Percentiles rank a stretch among this genome's conserved stretches.
Conservation (phyloP, 2,888 invertebrate genomes). For the Chloroclysta siterata region DNA sequence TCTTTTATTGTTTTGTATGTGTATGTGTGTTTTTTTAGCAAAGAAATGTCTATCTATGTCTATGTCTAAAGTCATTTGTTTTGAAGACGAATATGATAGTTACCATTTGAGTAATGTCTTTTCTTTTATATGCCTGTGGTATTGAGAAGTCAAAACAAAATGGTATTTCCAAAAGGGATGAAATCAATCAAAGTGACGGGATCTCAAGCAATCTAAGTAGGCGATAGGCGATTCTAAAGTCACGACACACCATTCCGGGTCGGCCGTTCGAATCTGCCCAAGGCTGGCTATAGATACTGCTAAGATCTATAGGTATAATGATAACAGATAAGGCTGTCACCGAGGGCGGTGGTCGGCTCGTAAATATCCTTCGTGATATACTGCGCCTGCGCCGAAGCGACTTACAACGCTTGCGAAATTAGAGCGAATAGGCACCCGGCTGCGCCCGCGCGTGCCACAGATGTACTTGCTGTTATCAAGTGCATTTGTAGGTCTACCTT, state of each 20-base stretch:
- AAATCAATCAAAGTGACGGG: conserved; percentile 32
- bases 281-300: conserved; percentile 65
- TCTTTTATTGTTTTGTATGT: too few species aligned
- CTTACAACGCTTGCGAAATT: conserved; percentile 73
- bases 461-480: conserved; percentile 31
- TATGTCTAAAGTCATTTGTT: too few species aligned
- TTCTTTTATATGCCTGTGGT: too few species aligned
- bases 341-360: conserved; percentile 72
- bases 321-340: conserved; percentile 82
- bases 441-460: conserved; percentile 52
- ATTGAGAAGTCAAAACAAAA: too few species aligned
- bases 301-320: conserved; percentile 77
- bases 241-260: conserved; percentile 41
- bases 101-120: too few species aligned
- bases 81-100: too few species aligned
- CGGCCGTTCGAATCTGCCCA: conserved; percentile 47
- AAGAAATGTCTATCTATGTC: too few species aligned
- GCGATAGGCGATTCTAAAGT: conserved; percentile 33
- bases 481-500: conserved; percentile 37
- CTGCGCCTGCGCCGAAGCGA: conserved; percentile 59
- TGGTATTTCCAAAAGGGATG: conserved; percentile 20
- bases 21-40: too few species aligned
- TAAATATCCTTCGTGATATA: conserved; percentile 77
- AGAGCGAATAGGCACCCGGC: conserved; percentile 65
- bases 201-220: conserved; percentile 25